phyloP scores from a whole-genome alignment of 30 jellyfish, hydroid and myxozoan species.

The Turritopsis rubra region DNA sequence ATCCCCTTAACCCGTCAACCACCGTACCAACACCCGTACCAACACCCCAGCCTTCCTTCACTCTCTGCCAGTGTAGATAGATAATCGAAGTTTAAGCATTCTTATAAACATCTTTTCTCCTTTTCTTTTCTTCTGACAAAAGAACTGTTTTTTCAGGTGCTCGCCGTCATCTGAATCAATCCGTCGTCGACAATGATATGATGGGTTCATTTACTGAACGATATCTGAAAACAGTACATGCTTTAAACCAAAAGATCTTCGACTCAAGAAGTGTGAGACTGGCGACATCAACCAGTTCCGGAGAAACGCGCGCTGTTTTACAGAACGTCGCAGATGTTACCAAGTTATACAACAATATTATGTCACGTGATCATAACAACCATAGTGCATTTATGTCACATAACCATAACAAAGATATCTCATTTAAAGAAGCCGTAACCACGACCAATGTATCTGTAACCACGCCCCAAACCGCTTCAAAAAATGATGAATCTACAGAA shows the following conservation, averaged over 20 bases:
- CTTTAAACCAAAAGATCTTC: background rate
- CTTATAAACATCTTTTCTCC: too few species aligned
- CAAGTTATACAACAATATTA: background rate
- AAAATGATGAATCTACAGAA: background rate
- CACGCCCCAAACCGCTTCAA: background rate
- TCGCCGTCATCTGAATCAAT: background rate
- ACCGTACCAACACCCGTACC: too few species aligned
- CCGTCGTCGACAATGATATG: background rate
- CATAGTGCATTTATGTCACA: too few species aligned
- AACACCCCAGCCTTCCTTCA: too few species aligned
- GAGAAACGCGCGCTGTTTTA: background rate
- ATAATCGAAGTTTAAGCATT: too few species aligned
- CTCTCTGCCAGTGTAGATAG: too few species aligned
- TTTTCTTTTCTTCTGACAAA: too few species aligned
- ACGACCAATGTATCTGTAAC: too few species aligned
- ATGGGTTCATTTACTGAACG: background rate
- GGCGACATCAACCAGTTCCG: background rate
- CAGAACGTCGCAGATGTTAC: background rate
- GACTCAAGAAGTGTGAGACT: background rate
- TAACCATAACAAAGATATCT: too few species aligned
- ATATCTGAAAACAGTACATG: background rate
- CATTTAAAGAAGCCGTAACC: too few species aligned
- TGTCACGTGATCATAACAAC: background rate
- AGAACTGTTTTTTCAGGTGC: background rate
- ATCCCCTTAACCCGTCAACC: too few species aligned